Conservation (phyloP, 92 coral and sea anemone species). For the Palythoa grandis region DNA sequence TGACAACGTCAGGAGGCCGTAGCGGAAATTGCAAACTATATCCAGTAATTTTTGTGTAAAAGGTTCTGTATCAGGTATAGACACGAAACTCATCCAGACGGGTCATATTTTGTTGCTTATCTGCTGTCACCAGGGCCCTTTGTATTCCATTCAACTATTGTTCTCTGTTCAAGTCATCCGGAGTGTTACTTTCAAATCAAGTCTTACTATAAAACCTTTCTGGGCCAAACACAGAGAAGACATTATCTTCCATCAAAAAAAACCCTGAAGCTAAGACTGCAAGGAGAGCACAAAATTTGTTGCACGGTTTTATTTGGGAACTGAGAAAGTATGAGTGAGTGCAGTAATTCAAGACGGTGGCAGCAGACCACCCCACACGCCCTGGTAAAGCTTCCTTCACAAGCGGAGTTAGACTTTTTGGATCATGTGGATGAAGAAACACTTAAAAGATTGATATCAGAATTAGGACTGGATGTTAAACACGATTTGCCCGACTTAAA, state of each 20-base stretch:
- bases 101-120: slow-evolving; percentile 34
- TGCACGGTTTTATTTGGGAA: neutral
- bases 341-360: slow-evolving; percentile 39
- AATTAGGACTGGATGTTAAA: slow-evolving; percentile 64
- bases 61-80: neutral
- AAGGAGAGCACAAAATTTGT: neutral
- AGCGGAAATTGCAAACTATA: slow-evolving; percentile 13
- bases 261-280: neutral
- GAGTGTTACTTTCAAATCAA: neutral
- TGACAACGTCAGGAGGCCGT: neutral
- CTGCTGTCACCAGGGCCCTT: slow-evolving; percentile 38
- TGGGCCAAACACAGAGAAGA: neutral
- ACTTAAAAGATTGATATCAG: slow-evolving; percentile 54
- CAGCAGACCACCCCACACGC: slow-evolving; percentile 26
- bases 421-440: slow-evolving; percentile 66
- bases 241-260: too few relatives aligned
- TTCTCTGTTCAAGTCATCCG: neutral
- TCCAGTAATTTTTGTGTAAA: neutral
- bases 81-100: slow-evolving; percentile 28
- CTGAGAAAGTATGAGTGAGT: slow-evolving; percentile 11
- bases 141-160: slow-evolving; percentile 36
- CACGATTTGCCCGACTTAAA: slow-evolving; percentile 71
- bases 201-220: neutral
- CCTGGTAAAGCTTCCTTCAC: slow-evolving; percentile 14
- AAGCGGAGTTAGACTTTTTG: slow-evolving; percentile 34